Percentiles rank a stretch among this genome's conserved stretches.
Evolutionary conservation across 2,888 invertebrate genomes (phyloP).

Genomic region (Leucophenga maculata): DNA sequence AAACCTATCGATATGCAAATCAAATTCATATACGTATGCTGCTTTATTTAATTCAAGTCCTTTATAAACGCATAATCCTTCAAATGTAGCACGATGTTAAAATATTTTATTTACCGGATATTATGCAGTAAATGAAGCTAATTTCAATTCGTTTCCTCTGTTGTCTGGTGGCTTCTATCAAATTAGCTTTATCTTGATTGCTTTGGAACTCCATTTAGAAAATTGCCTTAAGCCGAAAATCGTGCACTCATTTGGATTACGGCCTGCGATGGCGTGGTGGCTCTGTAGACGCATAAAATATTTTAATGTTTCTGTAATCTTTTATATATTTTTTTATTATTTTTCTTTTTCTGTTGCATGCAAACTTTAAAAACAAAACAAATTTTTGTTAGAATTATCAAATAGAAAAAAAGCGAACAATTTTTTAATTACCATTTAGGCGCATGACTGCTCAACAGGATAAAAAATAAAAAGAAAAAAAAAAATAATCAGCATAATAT

Average conservation of each 20-base stretch:
- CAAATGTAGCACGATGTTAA: too few species aligned
- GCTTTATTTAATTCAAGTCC: too few species aligned
- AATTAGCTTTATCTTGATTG: conserved; percentile 22
- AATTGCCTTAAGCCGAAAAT: conserved; percentile 8
- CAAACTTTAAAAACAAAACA: too few species aligned
- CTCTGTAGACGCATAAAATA: too few species aligned
- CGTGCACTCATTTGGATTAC: not conserved
- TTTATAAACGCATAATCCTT: too few species aligned
- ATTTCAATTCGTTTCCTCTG: conserved; percentile 16
- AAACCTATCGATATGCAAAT: too few species aligned
- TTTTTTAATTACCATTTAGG: conserved; percentile 26
- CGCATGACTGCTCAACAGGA: conserved; percentile 10
- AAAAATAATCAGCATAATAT: not conserved
- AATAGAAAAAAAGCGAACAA: conserved; percentile 1
- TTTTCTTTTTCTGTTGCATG: too few species aligned
- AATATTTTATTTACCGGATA: not conserved
- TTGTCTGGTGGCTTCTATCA: conserved; percentile 5
- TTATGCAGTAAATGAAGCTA: conserved; percentile 8
- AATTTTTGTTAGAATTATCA: too few species aligned
- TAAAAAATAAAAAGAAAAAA: not conserved
- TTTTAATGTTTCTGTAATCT: too few species aligned
- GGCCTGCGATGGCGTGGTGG: too few species aligned
- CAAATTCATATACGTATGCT: too few species aligned
- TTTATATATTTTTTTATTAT: too few species aligned
- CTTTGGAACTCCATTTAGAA: conserved; percentile 22